A percentile compares a stretch with the other conserved stretches of the same genome.
Evolutionary conservation across 2,113 vertebrate species (phyloP).

Genomic region (Carlito syrichta): DNA sequence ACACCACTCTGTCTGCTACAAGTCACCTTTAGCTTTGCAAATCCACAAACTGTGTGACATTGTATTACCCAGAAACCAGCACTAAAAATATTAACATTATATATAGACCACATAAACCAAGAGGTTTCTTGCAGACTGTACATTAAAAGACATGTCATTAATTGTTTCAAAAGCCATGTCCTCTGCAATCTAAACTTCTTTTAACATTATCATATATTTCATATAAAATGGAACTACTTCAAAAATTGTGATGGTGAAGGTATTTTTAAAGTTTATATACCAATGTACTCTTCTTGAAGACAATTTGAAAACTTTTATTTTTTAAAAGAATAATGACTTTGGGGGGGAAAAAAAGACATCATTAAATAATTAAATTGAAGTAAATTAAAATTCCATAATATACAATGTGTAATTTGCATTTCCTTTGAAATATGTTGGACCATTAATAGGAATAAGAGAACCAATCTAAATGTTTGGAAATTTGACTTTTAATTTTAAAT

Average conservation of each 20-base stretch:
- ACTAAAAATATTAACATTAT: slow-evolving; percentile 56
- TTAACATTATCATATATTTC: slow-evolving; percentile 32
- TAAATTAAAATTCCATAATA: slow-evolving; percentile 31
- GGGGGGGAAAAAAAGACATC: too few relatives aligned
- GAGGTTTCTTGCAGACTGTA: slow-evolving; percentile 36
- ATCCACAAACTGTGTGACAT: background rate
- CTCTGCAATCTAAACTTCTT: slow-evolving; percentile 20
- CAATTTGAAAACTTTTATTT: background rate
- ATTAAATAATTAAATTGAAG: background rate
- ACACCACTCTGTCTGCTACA: background rate
- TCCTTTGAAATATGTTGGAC: slow-evolving; percentile 66
- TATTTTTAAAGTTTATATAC: slow-evolving; percentile 44
- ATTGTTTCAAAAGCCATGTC: slow-evolving; percentile 47
- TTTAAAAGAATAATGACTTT: slow-evolving; percentile 15
- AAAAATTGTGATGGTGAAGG: slow-evolving; percentile 15
- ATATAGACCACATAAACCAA: slow-evolving; percentile 41
- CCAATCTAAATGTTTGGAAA: slow-evolving; percentile 78
- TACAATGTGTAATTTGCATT: slow-evolving; percentile 39
- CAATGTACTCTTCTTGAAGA: background rate
- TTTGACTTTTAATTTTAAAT: slow-evolving; percentile 81
- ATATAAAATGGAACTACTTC: slow-evolving; percentile 1
- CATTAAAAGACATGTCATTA: slow-evolving; percentile 25
- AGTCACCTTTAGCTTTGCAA: slow-evolving; percentile 32
- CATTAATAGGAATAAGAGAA: slow-evolving; percentile 74
- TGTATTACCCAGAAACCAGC: slow-evolving; percentile 33